Evolutionary conservation across 2,888 invertebrate genomes (phyloP).

Genomic region (Idaea straminata): DNA sequence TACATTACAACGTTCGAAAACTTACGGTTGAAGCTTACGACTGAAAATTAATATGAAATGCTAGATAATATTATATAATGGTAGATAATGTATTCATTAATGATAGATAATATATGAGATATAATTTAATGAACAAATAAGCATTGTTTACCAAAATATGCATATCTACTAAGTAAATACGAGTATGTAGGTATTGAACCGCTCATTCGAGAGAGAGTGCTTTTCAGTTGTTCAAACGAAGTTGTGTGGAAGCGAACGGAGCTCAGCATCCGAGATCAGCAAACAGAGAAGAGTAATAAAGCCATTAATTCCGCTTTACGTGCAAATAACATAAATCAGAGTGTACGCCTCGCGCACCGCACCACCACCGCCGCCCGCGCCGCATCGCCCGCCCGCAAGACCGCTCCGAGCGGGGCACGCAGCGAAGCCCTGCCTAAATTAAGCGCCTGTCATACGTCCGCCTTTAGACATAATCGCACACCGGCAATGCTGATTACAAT

Average conservation of each 20-base stretch:
- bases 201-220: conserved; percentile 56
- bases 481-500: conserved; percentile 50
- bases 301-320: conserved; percentile 78
- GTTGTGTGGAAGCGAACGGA: conserved; percentile 52
- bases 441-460: conserved; percentile 67
- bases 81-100: neutral
- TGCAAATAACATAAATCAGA: conserved; percentile 79
- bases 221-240: conserved; percentile 54
- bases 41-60: neutral
- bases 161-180: conserved; percentile 33
- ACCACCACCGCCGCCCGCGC: conserved; percentile 22
- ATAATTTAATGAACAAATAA: conserved; percentile 13
- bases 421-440: conserved; percentile 60
- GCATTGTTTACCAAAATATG: conserved; percentile 23
- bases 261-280: conserved; percentile 62
- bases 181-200: conserved; percentile 53
- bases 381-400: conserved; percentile 48
- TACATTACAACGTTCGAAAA: conserved; percentile 19
- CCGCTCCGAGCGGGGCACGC: conserved; percentile 58
- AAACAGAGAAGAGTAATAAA: conserved; percentile 77
- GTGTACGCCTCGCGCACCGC: conserved; percentile 50
- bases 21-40: conserved; percentile 18
- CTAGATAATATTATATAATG: neutral
- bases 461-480: conserved; percentile 43
- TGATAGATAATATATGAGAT: neutral